Percentiles rank a stretch among this genome's conserved stretches.
These are phyloP conservation scores for Enteromius thamalakanensis DNA, from an alignment of 2,797 vertebrate species.

Conservation along the genomic window DNA sequence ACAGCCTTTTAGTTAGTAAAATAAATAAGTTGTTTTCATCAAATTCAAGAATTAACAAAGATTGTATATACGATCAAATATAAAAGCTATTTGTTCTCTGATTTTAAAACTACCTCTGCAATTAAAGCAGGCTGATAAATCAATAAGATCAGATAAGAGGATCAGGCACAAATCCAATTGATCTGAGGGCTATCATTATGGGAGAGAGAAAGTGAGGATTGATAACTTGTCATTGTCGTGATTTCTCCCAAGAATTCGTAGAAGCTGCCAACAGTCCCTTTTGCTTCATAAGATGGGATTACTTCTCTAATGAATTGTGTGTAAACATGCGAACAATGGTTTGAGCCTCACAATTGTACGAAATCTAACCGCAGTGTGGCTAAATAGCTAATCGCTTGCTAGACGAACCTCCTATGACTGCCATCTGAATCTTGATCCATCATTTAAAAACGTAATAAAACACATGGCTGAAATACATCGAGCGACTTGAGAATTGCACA, in stretches of 20 bases:
- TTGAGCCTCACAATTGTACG: neutral
- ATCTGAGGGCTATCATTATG: conserved; percentile 29
- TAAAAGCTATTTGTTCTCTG: conserved; percentile 18
- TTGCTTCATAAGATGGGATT: neutral
- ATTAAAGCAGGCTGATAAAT: conserved; percentile 70
- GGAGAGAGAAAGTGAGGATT: neutral
- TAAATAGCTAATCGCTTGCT: neutral
- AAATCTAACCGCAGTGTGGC: neutral
- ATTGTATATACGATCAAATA: neutral
- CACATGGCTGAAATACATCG: conserved; percentile 11
- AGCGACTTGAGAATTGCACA: neutral
- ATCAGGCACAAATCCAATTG: conserved; percentile 39
- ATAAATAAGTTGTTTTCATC: neutral
- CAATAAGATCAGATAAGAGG: conserved; percentile 66
- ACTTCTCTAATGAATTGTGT: neutral
- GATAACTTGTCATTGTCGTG: conserved; percentile 4
- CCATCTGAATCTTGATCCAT: conserved; percentile 20
- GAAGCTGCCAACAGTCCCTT: neutral
- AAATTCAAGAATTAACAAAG: neutral
- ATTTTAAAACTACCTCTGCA: conserved; percentile 62
- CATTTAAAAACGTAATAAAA: neutral
- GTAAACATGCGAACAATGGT: neutral
- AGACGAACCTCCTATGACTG: neutral
- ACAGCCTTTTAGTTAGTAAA: neutral
- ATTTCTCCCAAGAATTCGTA: conserved; percentile 8